Conservation (phyloP, 2,888 invertebrate species). For the Heliconius hortense region DNA sequence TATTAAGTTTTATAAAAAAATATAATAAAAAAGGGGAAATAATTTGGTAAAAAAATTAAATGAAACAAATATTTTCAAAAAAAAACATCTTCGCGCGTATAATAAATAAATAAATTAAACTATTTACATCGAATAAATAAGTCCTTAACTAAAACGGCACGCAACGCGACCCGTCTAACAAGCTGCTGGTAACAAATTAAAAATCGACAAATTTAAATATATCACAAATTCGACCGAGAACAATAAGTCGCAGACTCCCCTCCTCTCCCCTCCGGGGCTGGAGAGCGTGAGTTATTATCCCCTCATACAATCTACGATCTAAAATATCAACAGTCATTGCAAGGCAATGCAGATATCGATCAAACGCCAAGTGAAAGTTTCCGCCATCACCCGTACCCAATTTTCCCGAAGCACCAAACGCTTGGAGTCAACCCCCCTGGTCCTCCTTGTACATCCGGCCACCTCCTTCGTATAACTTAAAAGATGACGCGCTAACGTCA, state of each 20-base stretch:
- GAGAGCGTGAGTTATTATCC: conserved; percentile 76
- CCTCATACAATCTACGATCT: conserved; percentile 51
- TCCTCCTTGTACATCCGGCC: conserved; percentile 60
- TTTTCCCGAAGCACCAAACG: conserved; percentile 50
- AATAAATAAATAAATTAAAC: conserved; percentile 56
- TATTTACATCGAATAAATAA: conserved; percentile 64
- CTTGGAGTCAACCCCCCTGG: conserved; percentile 69
- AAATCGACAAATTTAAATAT: conserved; percentile 54
- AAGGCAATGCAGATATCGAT: conserved; percentile 37
- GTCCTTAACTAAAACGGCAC: conserved; percentile 45
- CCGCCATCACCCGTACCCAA: conserved; percentile 61
- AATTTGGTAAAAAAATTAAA: conserved; percentile 48
- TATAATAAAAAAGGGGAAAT: conserved; percentile 46
- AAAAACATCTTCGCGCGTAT: conserved; percentile 67
- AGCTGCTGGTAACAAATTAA: conserved; percentile 37
- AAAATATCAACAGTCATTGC: conserved; percentile 37
- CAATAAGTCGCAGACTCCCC: conserved; percentile 76
- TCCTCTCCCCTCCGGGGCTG: conserved; percentile 50
- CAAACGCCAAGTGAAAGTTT: conserved; percentile 55
- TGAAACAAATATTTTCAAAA: conserved; percentile 54
- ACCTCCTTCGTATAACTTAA: conserved; percentile 67
- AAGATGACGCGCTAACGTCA: conserved; percentile 65
- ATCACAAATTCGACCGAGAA: conserved; percentile 53
- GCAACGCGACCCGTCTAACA: conserved; percentile 47
- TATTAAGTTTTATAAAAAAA: conserved; percentile 9